Evolutionary conservation across 2,888 invertebrate genomes (phyloP).

Genomic region (Ceraclea dissimilis): DNA sequence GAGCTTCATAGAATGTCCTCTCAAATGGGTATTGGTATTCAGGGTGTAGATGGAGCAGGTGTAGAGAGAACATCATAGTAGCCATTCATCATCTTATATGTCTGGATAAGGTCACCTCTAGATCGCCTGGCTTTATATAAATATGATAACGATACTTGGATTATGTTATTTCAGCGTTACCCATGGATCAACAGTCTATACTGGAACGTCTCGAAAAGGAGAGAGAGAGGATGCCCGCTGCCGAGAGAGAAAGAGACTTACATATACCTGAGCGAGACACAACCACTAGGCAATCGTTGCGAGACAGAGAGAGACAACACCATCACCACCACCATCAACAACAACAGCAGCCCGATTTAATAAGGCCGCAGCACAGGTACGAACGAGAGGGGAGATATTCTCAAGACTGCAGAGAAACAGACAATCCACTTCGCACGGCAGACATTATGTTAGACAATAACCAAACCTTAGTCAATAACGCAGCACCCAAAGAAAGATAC

Average conservation of each 20-base stretch:
- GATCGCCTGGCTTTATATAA: too few species aligned
- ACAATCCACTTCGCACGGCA: background rate
- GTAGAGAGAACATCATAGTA: too few species aligned
- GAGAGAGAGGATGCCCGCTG: slow-evolving; percentile 15
- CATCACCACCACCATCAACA: too few species aligned
- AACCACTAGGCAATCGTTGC: background rate
- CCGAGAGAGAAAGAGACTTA: slow-evolving; percentile 6
- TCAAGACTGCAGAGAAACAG: slow-evolving; percentile 7
- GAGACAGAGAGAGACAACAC: slow-evolving; percentile 11
- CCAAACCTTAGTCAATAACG: background rate
- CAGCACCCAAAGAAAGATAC: slow-evolving; percentile 10
- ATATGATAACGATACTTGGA: too few species aligned
- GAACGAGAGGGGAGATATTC: slow-evolving; percentile 13
- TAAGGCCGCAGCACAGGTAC: slow-evolving; percentile 16
- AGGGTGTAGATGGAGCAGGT: too few species aligned
- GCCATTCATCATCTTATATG: too few species aligned
- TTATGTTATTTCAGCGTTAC: slow-evolving; percentile 4
- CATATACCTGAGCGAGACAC: slow-evolving; percentile 1
- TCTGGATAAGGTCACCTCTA: too few species aligned
- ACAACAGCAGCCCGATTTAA: slow-evolving; percentile 16
- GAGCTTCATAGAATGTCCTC: too few species aligned
- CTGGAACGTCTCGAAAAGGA: slow-evolving; percentile 21
- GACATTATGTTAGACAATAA: background rate
- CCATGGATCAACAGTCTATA: slow-evolving; percentile 19
- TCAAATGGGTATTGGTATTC: too few species aligned